Base-by-base conservation (phyloP, 2,113 vertebrate genomes). In the Tricholaema leucomelas region DNA sequence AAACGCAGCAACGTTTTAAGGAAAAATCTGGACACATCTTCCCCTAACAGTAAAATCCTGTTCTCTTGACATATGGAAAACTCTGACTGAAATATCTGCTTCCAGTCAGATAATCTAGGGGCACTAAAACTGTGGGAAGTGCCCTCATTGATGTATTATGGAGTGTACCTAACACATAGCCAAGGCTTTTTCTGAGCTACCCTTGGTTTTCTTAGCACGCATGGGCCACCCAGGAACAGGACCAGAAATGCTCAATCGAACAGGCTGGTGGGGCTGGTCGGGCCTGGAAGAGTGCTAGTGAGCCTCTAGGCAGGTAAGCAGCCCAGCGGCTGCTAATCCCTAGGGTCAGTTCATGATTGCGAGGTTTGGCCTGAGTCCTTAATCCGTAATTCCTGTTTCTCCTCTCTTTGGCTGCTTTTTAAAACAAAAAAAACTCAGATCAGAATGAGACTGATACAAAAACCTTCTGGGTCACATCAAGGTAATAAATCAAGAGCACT, bases 401-500 rank as follows among this genome's bases (percentile, higher is more conserved):
- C 42, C 55, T 69, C 61, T 90, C 42, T 56, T 71, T 87, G 91
- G 82, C 64, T 0, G 7, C 36, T 71, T 82, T 95, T 87, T 87
- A 60, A 94, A 96, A 74, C 67, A 89, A 91, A 92, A 54, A 63
- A 83, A 91, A 93, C 63, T 66, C 59, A 60, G 91, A 80, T 91
- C 91, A 94, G 94, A 69, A 91, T 79, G 63, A 93, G 90, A 94
- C 95, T 87, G 87, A 96, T 94, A 95, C 79, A 90, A 95, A 96
- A 96, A 86, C 97, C 97, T 98, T 97, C 95, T 97, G 94, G 92
- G 95, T 96, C 58, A 2, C 91, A 93, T 96, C 28, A 63, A 87
- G 95, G 90, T 92, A 95, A 97, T 98, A 97, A 97, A 97, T 97
- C 97, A 97, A 96, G 91, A 95, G 73, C 70, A 18, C 67, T 81